These are phyloP conservation scores for Cylloceria caligata DNA, from an alignment of 2,888 invertebrate genomes.

Conservation along the genomic window DNA sequence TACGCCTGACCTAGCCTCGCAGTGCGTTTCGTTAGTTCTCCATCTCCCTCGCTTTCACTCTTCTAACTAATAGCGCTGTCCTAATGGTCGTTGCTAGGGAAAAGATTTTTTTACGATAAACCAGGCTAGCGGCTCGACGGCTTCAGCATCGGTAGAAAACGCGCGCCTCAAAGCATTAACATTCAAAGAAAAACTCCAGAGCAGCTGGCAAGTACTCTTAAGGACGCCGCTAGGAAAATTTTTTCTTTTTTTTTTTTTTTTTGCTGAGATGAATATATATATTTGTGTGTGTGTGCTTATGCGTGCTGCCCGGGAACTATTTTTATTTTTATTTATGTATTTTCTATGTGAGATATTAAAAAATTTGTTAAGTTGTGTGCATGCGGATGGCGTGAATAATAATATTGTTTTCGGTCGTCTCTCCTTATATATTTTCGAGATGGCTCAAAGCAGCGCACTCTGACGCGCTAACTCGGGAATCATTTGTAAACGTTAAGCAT, in stretches of 20 bases:
- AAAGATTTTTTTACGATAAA: slow-evolving; percentile 64
- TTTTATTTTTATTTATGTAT: not conserved
- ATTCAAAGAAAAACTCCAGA: slow-evolving; percentile 62
- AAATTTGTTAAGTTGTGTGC: not conserved
- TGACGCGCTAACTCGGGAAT: not conserved
- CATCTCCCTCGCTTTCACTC: slow-evolving; percentile 13
- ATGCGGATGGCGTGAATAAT: not conserved
- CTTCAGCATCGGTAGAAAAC: slow-evolving; percentile 54
- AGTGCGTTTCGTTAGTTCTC: slow-evolving; percentile 57
- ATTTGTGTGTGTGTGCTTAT: not conserved
- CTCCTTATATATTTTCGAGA: not conserved
- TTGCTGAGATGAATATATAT: not conserved
- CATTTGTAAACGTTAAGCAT: not conserved
- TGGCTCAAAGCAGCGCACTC: not conserved
- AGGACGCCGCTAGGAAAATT: slow-evolving; percentile 41
- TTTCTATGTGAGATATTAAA: not conserved
- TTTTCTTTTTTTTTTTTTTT: slow-evolving; percentile 1
- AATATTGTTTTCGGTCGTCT: not conserved
- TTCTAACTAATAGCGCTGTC: slow-evolving; percentile 50
- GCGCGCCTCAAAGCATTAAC: slow-evolving; percentile 64
- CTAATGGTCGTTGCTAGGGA: slow-evolving; percentile 62
- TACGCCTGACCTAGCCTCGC: slow-evolving; percentile 60
- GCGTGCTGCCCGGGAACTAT: slow-evolving; percentile 21
- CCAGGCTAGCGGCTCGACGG: slow-evolving; percentile 36
- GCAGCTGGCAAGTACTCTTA: slow-evolving; percentile 59